Evolutionary conservation across 1,140 invertebrate genomes (phyloP).

Genomic region (Archivesica marissinica): DNA sequence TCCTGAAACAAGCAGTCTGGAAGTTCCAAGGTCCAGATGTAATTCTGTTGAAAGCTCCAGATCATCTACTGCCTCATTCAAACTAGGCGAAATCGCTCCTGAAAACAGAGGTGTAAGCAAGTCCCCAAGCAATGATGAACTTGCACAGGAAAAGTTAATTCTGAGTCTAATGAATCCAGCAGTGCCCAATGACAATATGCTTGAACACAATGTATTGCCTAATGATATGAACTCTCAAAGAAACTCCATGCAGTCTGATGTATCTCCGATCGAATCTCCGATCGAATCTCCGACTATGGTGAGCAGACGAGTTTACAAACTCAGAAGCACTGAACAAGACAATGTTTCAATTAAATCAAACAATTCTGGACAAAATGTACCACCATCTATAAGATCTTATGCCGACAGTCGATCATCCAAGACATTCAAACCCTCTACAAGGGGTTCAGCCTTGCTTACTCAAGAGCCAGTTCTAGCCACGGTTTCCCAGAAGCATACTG

Average conservation of each 20-base stretch:
- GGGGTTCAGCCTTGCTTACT: not conserved
- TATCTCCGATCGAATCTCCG: not conserved
- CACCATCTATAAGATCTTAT: not conserved
- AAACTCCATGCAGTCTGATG: not conserved
- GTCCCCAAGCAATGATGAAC: not conserved
- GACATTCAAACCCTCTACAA: constrained; percentile 8
- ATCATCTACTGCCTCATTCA: not conserved
- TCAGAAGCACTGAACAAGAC: not conserved
- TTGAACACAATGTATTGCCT: not conserved
- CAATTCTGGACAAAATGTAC: not conserved
- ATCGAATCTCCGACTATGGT: constrained; percentile 28
- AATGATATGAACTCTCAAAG: not conserved
- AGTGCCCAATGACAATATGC: not conserved
- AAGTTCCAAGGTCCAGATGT: constrained; percentile 35
- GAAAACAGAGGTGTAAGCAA: not conserved
- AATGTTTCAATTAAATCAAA: constrained; percentile 1
- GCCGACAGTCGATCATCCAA: constrained; percentile 11
- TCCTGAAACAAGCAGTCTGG: constrained; percentile 31
- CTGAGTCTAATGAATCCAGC: constrained; percentile 43
- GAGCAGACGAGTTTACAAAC: constrained; percentile 15
- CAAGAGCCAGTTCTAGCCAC: not conserved
- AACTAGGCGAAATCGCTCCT: constrained; percentile 5
- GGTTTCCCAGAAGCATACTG: not conserved
- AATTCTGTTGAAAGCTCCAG: constrained; percentile 33
- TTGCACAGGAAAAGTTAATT: constrained; percentile 39